Evolutionary conservation across 2,113 vertebrate genomes (phyloP).

Genomic region (Trogon melanurus): DNA sequence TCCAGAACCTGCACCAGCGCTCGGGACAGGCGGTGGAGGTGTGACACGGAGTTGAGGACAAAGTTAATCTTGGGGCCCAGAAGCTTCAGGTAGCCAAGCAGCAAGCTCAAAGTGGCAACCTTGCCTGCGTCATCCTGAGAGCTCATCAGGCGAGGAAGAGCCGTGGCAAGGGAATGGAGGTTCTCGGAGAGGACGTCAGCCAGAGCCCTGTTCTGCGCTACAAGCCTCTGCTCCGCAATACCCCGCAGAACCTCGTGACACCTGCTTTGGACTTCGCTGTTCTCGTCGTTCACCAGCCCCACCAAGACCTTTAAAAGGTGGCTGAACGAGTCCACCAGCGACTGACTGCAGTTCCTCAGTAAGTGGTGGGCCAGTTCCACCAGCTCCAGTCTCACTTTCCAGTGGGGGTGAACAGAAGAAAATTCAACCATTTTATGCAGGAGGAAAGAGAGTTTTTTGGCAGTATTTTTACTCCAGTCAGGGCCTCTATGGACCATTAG

Average conservation of each 20-base stretch:
- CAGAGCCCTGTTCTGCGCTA: slow-evolving; percentile 75
- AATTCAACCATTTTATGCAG: slow-evolving; percentile 84
- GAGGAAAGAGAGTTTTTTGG: slow-evolving; percentile 78
- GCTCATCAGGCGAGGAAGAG: slow-evolving; percentile 91
- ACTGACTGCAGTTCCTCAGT: slow-evolving; percentile 79
- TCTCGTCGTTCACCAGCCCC: slow-evolving; percentile 86
- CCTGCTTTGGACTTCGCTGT: slow-evolving; percentile 77
- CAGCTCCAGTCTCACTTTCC: slow-evolving; percentile 88
- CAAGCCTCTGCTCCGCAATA: slow-evolving; percentile 71
- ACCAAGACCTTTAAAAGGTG: slow-evolving; percentile 87
- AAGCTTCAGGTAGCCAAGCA: slow-evolving; percentile 90
- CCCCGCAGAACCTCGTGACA: slow-evolving; percentile 72
- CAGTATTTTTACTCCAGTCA: slow-evolving; percentile 85
- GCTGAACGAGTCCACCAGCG: slow-evolving; percentile 78
- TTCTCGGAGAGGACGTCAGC: slow-evolving; percentile 88
- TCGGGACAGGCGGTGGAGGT: slow-evolving; percentile 89
- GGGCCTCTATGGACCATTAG: slow-evolving; percentile 82
- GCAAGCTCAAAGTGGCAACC: slow-evolving; percentile 83
- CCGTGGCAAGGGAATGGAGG: slow-evolving; percentile 86
- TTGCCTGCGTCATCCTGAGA: slow-evolving; percentile 89
- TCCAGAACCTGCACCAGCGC: slow-evolving; percentile 92
- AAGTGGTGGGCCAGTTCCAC: slow-evolving; percentile 81
- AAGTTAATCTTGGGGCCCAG: slow-evolving; percentile 83
- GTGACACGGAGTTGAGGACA: slow-evolving; percentile 83
- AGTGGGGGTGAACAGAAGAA: slow-evolving; percentile 86